Base-by-base conservation (phyloP, 1,140 invertebrate species). In the Aleiodes sp. region DNA sequence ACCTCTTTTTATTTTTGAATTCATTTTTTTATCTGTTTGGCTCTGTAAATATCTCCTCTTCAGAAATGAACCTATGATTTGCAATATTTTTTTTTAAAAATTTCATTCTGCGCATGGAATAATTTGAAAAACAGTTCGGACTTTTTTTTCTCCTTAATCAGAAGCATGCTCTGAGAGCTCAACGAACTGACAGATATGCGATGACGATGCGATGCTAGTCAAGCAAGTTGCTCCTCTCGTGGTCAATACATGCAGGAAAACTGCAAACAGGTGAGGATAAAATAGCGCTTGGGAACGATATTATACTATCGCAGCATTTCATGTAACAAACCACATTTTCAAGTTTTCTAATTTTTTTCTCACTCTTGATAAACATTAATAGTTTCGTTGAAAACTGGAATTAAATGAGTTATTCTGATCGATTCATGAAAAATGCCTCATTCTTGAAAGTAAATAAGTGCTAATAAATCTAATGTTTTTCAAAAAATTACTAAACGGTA, bases 181-280 rank as follows among this genome's bases (percentile, higher is more conserved):
- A 62, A 71, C 67, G 68, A 73, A 73, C 73, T 73, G 69, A 73
- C 69, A 65, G 43, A 35, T 39, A 57, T 70, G 70, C 67, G 65
- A 64, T 72, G 68, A 61, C 57, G 56, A 68, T 63, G 66, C 65
- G 64, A n/a, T n/a, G 43, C 64, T 57, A 67, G 66, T 69, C 65
- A 59, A 71, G 33, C 72, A 52, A 57, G 70, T 66, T 60, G 61
- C 41, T 65, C 63, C 66, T 65, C 52, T 67, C 26, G 19, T 12
- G 43, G n/a, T 57, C 24, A 24, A 43, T 57, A 62, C 60, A 65
- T 14, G 56, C 39, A 37, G 70, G 66, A 69, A 65, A 72, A 4
- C 46, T 52, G 31, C 65, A 37, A 33, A 43, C 65, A 68, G 66
- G 65, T 72, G 70, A 68, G 21, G 2, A 10, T 19, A n/a, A 12